Conservation (phyloP, 2,888 invertebrate species). For the Teinopalpus imperialis region DNA sequence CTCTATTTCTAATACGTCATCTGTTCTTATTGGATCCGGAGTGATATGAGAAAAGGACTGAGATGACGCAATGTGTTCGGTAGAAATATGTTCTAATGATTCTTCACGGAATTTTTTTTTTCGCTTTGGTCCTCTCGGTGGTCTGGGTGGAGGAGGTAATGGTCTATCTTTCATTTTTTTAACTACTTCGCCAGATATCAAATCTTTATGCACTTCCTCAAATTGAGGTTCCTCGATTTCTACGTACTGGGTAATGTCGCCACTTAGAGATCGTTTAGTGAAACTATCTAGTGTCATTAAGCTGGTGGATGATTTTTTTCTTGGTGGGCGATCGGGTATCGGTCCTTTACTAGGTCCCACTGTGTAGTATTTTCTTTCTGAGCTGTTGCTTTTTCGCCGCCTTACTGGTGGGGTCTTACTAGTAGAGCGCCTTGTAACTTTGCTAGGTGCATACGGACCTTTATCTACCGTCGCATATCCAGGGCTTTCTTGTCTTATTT, state of each 20-base stretch:
- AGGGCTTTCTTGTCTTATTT: constrained; percentile 72
- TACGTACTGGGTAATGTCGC: constrained; percentile 81
- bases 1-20: constrained; percentile 84
- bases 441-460: constrained; percentile 83
- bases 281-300: constrained; percentile 78
- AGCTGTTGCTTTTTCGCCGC: constrained; percentile 72
- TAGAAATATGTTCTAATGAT: constrained; percentile 27
- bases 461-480: constrained; percentile 92
- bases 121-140: constrained; percentile 84
- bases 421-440: constrained; percentile 78
- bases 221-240: constrained; percentile 83
- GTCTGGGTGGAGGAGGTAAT: constrained; percentile 92
- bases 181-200: constrained; percentile 88
- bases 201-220: constrained; percentile 82
- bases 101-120: constrained; percentile 53
- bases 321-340: constrained; percentile 84
- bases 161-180: constrained; percentile 93
- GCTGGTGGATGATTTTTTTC: constrained; percentile 82
- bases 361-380: constrained; percentile 86
- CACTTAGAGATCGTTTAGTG: constrained; percentile 60
- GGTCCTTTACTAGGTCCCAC: constrained; percentile 70
- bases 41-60: constrained; percentile 36
- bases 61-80: constrained; percentile 34
- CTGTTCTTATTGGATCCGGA: constrained; percentile 41
- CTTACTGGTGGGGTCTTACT: constrained; percentile 75